phyloP scores from a whole-genome alignment of 2,888 invertebrate species.

The Cataglyphis cursor region DNA sequence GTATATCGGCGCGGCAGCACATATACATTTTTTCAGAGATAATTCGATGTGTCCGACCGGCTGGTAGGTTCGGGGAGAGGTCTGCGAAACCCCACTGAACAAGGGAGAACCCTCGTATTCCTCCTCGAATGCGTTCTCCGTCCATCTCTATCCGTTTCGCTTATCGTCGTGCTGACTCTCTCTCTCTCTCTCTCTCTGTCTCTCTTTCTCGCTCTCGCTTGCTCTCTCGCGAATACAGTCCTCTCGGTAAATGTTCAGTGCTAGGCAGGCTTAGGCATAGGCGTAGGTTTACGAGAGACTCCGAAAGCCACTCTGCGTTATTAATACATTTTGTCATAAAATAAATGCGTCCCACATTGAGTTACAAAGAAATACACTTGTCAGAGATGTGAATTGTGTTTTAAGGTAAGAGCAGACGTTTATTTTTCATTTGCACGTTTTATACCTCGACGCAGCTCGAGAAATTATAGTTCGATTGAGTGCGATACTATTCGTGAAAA shows the following conservation, averaged over 20 bases:
- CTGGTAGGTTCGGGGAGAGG: slow-evolving; percentile 75
- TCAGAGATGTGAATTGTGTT: neutral
- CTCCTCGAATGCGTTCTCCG: slow-evolving; percentile 64
- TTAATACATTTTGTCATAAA: neutral
- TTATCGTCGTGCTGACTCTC: slow-evolving; percentile 43
- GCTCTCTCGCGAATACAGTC: slow-evolving; percentile 50
- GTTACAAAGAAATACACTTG: neutral
- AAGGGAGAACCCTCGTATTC: slow-evolving; percentile 78
- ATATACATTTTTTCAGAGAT: slow-evolving; percentile 81
- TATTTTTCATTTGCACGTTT: slow-evolving; percentile 15
- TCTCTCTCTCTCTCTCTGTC: slow-evolving; percentile 37
- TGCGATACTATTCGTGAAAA: neutral
- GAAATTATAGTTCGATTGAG: slow-evolving; percentile 12
- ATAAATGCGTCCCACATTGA: neutral
- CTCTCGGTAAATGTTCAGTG: slow-evolving; percentile 72
- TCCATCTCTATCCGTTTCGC: slow-evolving; percentile 28
- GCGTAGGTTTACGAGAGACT: slow-evolving; percentile 59
- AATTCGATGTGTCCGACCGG: slow-evolving; percentile 80
- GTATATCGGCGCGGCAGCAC: slow-evolving; percentile 39
- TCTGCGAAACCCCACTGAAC: slow-evolving; percentile 82
- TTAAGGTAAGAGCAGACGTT: neutral
- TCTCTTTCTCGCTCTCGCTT: slow-evolving; percentile 31
- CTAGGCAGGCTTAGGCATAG: slow-evolving; percentile 69
- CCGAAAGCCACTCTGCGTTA: neutral
- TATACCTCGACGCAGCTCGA: neutral